Base-by-base conservation (phyloP, 2,797 vertebrate genomes). In the Oreonectes daqikongensis region DNA sequence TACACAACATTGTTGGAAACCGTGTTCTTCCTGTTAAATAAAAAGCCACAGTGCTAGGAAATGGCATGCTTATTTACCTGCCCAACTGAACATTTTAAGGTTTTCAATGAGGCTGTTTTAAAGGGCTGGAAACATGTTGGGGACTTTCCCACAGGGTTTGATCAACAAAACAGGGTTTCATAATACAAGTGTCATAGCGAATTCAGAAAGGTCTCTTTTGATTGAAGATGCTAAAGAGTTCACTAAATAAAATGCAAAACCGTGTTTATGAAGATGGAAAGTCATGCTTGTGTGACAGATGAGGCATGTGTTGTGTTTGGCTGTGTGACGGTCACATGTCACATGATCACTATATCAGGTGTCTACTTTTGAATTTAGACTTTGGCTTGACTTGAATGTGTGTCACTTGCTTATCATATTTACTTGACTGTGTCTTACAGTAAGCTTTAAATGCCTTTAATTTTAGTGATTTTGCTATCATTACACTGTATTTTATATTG, bases 21-120 rank as follows among this genome's bases (percentile, higher is more conserved):
- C 65, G 78, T 22, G 48, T 68, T 57, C 42, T 82, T 84, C 73
- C 72, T 73, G 46, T 63, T 42, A n/a, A 44, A 67, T 14, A 5
- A 17, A 14, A 18, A 65, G 42, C 55, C 32, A 46, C 14, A 9
- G 55, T 75, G 24, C 35, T 64, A 1, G 14, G 26, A 28, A 72
- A 66, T 55, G 24, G 40, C 17, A 9, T 2, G 22, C n/a, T 38
- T 32, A 8, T 28, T 24, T 65, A 22, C 22, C 5, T 14, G 11
- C 9, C 17, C 9, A 44, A 55, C 55, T 17, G 0, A 17, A 22
- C 30, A 65, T 74, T 38, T n/a, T 14, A 26, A 53, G 24, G 32
- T 40, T 66, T 75, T 30, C 22, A 28, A 52, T 73, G 10, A 42
- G 14, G n/a, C 15, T 50, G 4, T 71, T 42, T 59, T 9, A 46